Conservation (phyloP, 2,888 invertebrate genomes). For the Tenthredo scrophulariae region DNA sequence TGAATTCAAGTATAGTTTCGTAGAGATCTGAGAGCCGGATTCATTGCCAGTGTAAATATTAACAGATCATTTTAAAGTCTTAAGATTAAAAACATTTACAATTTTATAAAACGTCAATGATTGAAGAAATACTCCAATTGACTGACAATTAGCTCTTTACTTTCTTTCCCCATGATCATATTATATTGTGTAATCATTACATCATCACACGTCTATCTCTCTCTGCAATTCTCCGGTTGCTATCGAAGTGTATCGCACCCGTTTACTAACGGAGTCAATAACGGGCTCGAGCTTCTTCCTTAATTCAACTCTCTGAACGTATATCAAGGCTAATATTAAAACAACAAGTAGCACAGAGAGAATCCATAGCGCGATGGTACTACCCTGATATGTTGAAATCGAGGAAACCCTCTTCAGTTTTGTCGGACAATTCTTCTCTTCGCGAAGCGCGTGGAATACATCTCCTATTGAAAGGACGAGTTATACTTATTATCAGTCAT, state of each 20-base stretch:
- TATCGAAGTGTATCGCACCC: constrained; percentile 88
- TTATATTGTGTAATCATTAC: neutral
- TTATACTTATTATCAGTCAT: neutral
- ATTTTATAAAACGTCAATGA: neutral
- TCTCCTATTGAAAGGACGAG: neutral
- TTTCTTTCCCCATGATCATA: neutral
- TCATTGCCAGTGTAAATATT: neutral
- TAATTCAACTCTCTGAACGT: constrained; percentile 82
- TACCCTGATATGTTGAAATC: constrained; percentile 60
- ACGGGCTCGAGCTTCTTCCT: constrained; percentile 82
- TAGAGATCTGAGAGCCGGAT: neutral
- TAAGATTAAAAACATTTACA: neutral
- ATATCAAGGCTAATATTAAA: constrained; percentile 81
- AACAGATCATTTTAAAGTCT: neutral
- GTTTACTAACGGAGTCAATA: constrained; percentile 83
- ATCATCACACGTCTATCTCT: constrained; percentile 73
- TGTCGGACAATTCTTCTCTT: constrained; percentile 67
- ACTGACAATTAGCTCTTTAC: neutral
- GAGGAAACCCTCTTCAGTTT: constrained; percentile 55
- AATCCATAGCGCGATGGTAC: constrained; percentile 67
- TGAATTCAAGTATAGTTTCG: neutral
- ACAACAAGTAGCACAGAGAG: constrained; percentile 78
- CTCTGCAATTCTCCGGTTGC: constrained; percentile 80
- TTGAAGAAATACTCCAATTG: neutral
- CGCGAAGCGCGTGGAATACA: constrained; percentile 63